phyloP scores from a whole-genome alignment of 2,888 invertebrate species.

The Drosophila parthenogenetica region DNA sequence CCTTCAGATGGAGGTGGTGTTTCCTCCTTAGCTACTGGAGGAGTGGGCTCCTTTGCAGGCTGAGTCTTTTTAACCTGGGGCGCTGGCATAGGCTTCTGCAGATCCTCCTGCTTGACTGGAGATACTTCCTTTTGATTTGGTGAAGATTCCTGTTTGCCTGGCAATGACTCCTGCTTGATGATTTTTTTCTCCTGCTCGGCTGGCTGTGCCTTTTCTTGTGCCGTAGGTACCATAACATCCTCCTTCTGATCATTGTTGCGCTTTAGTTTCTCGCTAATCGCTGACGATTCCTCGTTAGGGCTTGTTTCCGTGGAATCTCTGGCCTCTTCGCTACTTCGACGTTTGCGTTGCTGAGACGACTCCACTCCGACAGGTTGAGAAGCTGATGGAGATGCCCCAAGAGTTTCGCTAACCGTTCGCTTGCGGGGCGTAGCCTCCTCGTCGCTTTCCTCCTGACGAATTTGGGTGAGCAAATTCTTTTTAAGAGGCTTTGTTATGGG shows the following conservation, averaged over 20 bases:
- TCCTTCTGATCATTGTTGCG: constrained; percentile 59
- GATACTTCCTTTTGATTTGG: constrained; percentile 3
- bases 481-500: constrained; percentile 80
- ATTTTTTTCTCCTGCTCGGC: background rate
- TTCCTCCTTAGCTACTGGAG: constrained; percentile 25
- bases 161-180: background rate
- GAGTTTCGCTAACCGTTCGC: constrained; percentile 72
- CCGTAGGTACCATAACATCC: constrained; percentile 8
- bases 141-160: constrained; percentile 4
- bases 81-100: background rate
- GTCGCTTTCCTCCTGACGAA: constrained; percentile 75
- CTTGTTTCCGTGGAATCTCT: constrained; percentile 46
- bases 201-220: background rate
- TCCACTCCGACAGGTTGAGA: constrained; percentile 30
- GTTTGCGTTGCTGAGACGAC: constrained; percentile 71
- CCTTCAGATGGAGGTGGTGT: constrained; percentile 39
- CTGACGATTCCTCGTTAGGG: constrained; percentile 45
- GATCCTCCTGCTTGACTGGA: background rate
- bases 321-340: constrained; percentile 77
- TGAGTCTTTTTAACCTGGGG: constrained; percentile 5
- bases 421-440: constrained; percentile 75
- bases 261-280: constrained; percentile 61
- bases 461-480: constrained; percentile 78
- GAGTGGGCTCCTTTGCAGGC: constrained; percentile 6
- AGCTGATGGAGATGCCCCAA: constrained; percentile 10